Conservation (phyloP, 2,888 invertebrate genomes). For the Rotaria magnacalcarata region DNA sequence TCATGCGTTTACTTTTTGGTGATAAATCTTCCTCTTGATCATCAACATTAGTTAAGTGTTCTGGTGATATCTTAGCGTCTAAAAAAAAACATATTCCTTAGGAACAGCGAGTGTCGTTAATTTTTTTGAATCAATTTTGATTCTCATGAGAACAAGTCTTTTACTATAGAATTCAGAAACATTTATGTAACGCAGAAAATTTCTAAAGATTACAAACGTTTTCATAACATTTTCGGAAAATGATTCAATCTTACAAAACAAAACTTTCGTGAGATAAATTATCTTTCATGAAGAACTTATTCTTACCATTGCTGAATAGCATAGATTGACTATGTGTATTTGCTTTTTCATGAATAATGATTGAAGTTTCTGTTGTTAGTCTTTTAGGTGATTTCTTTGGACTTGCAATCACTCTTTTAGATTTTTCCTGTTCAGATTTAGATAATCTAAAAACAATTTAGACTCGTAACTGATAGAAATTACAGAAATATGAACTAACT, state of each 20-base stretch:
- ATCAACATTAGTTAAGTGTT: background rate
- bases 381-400: background rate
- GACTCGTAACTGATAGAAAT: background rate
- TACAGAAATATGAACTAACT: background rate
- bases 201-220: no score
- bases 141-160: no score
- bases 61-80: background rate
- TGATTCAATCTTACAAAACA: no score
- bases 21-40: background rate
- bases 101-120: no score
- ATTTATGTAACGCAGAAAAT: no score
- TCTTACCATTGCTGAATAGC: background rate
- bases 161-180: no score
- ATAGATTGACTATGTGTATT: background rate
- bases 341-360: background rate
- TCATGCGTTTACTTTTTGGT: background rate
- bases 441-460: background rate
- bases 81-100: background rate
- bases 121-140: no score
- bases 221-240: no score
- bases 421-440: background rate
- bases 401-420: background rate
- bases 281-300: background rate
- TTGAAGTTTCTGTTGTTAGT: background rate
- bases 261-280: background rate